phyloP scores from a whole-genome alignment of 2,888 invertebrate genomes.

The Rhorus exstirpatorius region DNA sequence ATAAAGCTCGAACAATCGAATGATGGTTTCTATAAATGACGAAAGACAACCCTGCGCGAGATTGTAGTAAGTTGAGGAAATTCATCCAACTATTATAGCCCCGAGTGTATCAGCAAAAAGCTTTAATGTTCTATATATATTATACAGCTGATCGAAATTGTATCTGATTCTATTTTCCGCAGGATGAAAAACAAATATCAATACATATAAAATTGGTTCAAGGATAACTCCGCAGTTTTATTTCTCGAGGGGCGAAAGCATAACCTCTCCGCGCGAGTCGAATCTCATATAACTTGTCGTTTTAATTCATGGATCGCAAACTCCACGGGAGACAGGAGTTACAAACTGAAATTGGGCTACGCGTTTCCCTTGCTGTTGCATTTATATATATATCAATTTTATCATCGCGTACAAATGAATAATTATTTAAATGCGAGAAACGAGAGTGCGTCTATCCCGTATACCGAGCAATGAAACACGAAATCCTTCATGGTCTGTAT shows the following conservation, averaged over 20 bases:
- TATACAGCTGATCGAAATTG: no score
- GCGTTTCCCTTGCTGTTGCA: conserved; percentile 27
- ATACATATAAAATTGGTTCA: conserved; percentile 17
- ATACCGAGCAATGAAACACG: conserved; percentile 42
- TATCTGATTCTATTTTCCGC: no score
- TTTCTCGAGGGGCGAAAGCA: not conserved
- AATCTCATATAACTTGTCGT: conserved; percentile 23
- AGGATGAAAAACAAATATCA: no score
- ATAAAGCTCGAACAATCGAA: no score
- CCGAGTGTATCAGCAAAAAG: no score
- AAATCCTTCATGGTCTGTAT: not conserved
- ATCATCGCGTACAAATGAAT: conserved; percentile 70
- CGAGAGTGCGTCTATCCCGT: not conserved
- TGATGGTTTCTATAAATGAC: no score
- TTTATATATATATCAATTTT: conserved; percentile 77
- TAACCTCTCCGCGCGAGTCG: conserved; percentile 9
- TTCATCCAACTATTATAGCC: no score
- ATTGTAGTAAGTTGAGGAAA: no score
- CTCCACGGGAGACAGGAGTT: conserved; percentile 5
- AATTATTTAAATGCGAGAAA: conserved; percentile 76
- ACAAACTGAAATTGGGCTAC: conserved; percentile 7
- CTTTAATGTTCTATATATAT: no score
- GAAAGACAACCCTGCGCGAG: no score
- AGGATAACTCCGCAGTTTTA: conserved; percentile 3
- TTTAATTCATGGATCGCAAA: conserved; percentile 76